phyloP scores from a whole-genome alignment of 1,140 invertebrate species.

The Apolygus lucorum region DNA sequence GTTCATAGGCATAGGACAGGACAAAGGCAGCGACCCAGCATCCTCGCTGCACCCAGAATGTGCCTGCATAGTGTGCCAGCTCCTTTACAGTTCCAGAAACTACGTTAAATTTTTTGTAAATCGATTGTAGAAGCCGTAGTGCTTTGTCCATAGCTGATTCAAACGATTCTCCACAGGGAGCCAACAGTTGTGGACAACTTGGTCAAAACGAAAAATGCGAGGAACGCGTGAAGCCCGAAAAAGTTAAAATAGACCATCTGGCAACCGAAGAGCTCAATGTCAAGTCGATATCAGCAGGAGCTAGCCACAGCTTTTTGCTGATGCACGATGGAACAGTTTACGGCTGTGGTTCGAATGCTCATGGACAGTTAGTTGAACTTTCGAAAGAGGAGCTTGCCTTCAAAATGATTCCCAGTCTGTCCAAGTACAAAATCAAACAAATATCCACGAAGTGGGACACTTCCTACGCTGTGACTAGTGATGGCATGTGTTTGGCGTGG shows the following conservation, averaged over 20 bases:
- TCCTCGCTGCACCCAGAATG: too few species aligned
- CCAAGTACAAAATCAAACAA: neutral
- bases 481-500: neutral
- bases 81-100: too few species aligned
- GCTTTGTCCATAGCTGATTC: too few species aligned
- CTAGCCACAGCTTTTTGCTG: neutral
- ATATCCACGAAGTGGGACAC: neutral
- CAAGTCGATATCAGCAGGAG: neutral
- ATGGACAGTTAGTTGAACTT: neutral
- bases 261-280: neutral
- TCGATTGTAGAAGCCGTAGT: too few species aligned
- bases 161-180: slow-evolving; percentile 1
- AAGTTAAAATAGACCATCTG: neutral
- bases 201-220: neutral
- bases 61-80: too few species aligned
- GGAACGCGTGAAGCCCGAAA: neutral
- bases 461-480: neutral
- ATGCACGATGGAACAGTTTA: neutral
- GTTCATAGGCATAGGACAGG: too few species aligned
- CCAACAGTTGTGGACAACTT: neutral
- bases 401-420: neutral
- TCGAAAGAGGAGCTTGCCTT: neutral
- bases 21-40: too few species aligned
- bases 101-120: too few species aligned
- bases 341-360: neutral